A percentile compares a stretch with the other conserved stretches of the same genome.
These are phyloP conservation scores for Philotrypesis tridentata DNA, from an alignment of 1,140 invertebrate species.

Conservation along the genomic window DNA sequence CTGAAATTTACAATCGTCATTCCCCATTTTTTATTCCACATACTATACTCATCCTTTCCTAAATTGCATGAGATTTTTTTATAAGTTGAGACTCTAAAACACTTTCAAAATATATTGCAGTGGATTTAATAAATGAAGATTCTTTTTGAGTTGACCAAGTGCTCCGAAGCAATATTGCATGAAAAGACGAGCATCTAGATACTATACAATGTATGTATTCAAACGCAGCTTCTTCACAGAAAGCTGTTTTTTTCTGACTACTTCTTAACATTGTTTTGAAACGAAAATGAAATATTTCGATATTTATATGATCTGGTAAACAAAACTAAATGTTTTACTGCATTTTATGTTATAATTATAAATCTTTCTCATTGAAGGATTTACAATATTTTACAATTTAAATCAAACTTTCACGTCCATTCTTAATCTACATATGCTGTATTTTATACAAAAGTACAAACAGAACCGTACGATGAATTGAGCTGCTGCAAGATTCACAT, in stretches of 20 bases:
- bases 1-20: conserved; percentile 55
- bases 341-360: neutral
- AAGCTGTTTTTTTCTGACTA: conserved; percentile 4
- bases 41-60: neutral
- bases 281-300: conserved; percentile 28
- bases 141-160: conserved; percentile 14
- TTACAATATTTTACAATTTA: neutral
- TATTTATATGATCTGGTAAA: neutral
- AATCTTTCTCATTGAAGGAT: neutral
- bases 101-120: too few species aligned
- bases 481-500: neutral
- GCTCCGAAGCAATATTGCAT: conserved; percentile 32
- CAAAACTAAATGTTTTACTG: neutral
- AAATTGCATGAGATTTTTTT: neutral
- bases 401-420: neutral
- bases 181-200: conserved; percentile 23
- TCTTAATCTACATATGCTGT: neutral
- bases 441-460: neutral
- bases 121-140: too few species aligned
- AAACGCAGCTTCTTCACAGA: conserved; percentile 17
- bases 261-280: conserved; percentile 37
- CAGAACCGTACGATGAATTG: neutral
- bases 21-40: neutral
- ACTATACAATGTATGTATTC: conserved; percentile 41
- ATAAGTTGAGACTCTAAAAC: too few species aligned